Base-by-base conservation (phyloP, 2,888 invertebrate genomes). In the Torymus aiolomorphi region DNA sequence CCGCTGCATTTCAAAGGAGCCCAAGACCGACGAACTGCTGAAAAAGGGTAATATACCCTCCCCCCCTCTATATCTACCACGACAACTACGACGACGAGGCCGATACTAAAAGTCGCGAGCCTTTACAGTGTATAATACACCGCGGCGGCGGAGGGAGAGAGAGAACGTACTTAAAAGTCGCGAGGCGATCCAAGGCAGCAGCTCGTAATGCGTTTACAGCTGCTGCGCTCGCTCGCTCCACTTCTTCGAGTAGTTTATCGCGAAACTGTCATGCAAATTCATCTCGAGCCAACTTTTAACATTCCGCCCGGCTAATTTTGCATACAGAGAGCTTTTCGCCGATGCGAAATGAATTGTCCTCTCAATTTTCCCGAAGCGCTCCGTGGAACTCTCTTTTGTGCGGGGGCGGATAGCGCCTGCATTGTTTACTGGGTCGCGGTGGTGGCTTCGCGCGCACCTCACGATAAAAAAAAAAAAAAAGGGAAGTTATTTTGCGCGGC, bases 191-290 rank as follows among this genome's bases (percentile, higher is more conserved):
- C 51, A 16, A 8, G 59, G 16, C 51, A 14, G 72, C 31, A 54
- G n/a, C n/a, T 57, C 65, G 56, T 77, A 71, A 77, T 71, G 52
- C 77, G 59, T 77, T 77, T 77, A 65, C 77, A 65, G 65, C 14
- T 61, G 14, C 49, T 63, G 76, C 18, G 63, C 63, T 52, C 18
- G n/a, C 51, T 51, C 31, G 63, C 49, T 76, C 59, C 42, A 70
- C 70, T 77, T 71, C 71, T 71, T 65, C 71, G n/a, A 77, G 71
- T 71, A 77, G 71, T 77, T 77, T 71, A 65, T 18, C 71, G 59
- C 65, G 57, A 71, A 76, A 77, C 77, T 65, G 71, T 71, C 77
- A 77, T 77, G 77, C 65, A 77, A 77, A 77, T 77, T 77, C 65
- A 57, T 77, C 20, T 59, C 65, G 11, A 14, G 77, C 42, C 49